These are phyloP conservation scores for Chironomus tentans DNA, from an alignment of 2,888 invertebrate genomes.

Conservation along the genomic window DNA sequence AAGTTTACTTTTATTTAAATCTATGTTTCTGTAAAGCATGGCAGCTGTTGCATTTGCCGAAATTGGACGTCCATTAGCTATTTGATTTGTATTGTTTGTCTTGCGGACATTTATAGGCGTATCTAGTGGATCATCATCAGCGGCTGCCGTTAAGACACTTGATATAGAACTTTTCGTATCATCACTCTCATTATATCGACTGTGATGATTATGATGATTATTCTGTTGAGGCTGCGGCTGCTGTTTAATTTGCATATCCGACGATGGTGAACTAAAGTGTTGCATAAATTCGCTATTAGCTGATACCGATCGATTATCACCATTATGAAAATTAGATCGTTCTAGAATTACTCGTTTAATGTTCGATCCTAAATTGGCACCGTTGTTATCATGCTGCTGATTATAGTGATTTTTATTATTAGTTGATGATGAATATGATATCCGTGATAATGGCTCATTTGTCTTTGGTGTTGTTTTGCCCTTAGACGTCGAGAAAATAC, in stretches of 20 bases:
- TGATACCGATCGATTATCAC: conserved; percentile 27
- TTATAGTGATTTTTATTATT: not conserved
- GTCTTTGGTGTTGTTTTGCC: conserved; percentile 39
- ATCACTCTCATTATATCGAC: conserved; percentile 31
- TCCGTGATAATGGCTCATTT: not conserved
- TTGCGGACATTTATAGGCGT: not conserved
- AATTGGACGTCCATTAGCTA: not conserved
- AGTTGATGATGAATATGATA: not conserved
- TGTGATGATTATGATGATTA: too few relatives aligned
- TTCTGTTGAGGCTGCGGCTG: not conserved
- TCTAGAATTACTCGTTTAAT: conserved; percentile 38
- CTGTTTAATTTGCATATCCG: not conserved
- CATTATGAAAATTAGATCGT: conserved; percentile 35
- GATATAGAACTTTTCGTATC: conserved; percentile 36
- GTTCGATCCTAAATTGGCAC: not conserved
- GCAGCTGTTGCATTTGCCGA: not conserved
- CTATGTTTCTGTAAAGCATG: not conserved
- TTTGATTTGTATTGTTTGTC: not conserved
- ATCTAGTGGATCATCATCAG: conserved; percentile 31
- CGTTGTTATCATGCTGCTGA: not conserved
- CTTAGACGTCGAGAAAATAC: conserved; percentile 36
- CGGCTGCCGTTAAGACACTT: conserved; percentile 35
- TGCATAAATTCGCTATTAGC: conserved; percentile 31
- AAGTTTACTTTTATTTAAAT: conserved; percentile 12
- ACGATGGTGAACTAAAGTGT: conserved; percentile 31